Conservation (phyloP, 2,888 invertebrate species). For the Coleophora deauratella region DNA sequence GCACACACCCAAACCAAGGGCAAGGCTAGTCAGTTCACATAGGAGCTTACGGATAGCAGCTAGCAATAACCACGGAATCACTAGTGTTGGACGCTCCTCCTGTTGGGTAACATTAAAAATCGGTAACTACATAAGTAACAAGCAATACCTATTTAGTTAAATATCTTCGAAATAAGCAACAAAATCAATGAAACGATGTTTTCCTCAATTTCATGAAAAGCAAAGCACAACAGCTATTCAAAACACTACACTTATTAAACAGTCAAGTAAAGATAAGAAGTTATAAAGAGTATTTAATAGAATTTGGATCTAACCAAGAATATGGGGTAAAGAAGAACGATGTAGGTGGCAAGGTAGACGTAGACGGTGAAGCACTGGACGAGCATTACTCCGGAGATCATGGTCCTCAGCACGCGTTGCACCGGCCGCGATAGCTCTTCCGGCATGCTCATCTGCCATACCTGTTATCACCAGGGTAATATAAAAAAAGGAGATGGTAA, state of each 20-base stretch:
- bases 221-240: too few species aligned
- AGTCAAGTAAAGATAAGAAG: too few species aligned
- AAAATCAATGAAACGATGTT: too few species aligned
- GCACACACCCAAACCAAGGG: constrained; percentile 63
- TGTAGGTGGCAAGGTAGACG: constrained; percentile 69
- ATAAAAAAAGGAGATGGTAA: too few species aligned
- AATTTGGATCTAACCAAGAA: constrained; percentile 48
- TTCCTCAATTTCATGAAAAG: too few species aligned
- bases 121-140: neutral
- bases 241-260: too few species aligned
- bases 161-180: too few species aligned
- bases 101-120: constrained; percentile 16
- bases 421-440: constrained; percentile 46
- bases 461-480: constrained; percentile 25
- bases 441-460: constrained; percentile 71
- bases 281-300: neutral
- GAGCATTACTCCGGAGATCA: constrained; percentile 66
- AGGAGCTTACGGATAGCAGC: constrained; percentile 60
- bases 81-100: constrained; percentile 67
- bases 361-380: constrained; percentile 72
- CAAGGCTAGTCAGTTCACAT: constrained; percentile 57
- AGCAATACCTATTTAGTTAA: too few species aligned
- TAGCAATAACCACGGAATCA: constrained; percentile 69
- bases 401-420: constrained; percentile 61
- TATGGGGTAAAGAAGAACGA: constrained; percentile 72